Evolutionary conservation across 2,888 invertebrate genomes (phyloP).

Genomic region (Euphydryas editha): DNA sequence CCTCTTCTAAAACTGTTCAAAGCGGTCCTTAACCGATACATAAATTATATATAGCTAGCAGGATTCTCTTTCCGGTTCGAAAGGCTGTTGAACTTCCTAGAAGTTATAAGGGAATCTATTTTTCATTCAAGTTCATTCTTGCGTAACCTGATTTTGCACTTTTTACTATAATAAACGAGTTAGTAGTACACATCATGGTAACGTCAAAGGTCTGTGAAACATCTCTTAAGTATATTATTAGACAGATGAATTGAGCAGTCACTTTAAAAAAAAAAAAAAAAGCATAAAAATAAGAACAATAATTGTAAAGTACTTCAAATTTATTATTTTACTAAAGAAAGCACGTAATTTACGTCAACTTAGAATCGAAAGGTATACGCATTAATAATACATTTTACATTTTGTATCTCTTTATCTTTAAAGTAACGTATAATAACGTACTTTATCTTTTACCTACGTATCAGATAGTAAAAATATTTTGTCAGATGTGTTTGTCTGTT

Average conservation of each 20-base stretch:
- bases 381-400: no score
- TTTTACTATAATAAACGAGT: constrained; percentile 60
- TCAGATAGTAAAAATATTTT: no score
- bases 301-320: background rate
- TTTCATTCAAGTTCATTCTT: constrained; percentile 71
- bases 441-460: no score
- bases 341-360: no score
- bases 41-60: constrained; percentile 35
- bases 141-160: constrained; percentile 77
- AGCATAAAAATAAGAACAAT: background rate
- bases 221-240: constrained; percentile 14
- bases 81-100: constrained; percentile 74
- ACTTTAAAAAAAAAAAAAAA: constrained; percentile 15
- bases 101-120: constrained; percentile 72
- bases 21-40: constrained; percentile 28
- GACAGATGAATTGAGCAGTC: constrained; percentile 24
- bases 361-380: no score
- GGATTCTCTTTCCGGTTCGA: constrained; percentile 59
- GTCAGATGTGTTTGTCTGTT: background rate
- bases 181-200: constrained; percentile 42
- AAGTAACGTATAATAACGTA: no score
- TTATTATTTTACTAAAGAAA: background rate
- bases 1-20: background rate
- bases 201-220: constrained; percentile 27
- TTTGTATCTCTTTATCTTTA: background rate